Conservation (phyloP, 2,797 vertebrate genomes). For the Urophycis tenuis region DNA sequence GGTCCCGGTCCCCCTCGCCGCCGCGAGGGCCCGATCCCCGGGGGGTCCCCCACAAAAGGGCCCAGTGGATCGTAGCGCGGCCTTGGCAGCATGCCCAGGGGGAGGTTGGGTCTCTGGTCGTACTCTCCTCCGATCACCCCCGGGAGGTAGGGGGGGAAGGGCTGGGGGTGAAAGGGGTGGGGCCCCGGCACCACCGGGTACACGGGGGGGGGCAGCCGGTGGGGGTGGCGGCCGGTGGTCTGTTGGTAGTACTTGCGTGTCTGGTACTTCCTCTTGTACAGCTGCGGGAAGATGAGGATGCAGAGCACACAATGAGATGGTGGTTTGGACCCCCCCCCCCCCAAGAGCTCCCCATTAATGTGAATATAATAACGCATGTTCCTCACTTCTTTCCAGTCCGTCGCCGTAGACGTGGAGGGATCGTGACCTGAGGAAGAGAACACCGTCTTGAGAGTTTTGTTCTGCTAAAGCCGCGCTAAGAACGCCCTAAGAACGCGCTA, state of each 20-base stretch:
- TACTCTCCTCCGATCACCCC: slow-evolving; percentile 70
- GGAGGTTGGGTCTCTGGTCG: slow-evolving; percentile 52
- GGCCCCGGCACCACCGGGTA: slow-evolving; percentile 18
- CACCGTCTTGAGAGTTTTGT: background rate
- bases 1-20: slow-evolving; percentile 13
- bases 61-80: slow-evolving; percentile 64
- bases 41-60: slow-evolving; percentile 14
- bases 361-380: background rate
- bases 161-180: slow-evolving; percentile 23
- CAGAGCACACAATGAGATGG: background rate
- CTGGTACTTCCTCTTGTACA: slow-evolving; percentile 55
- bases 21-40: background rate
- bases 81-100: slow-evolving; percentile 49
- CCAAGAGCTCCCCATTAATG: background rate
- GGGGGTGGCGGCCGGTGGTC: slow-evolving; percentile 1
- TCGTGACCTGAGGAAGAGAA: slow-evolving; percentile 30
- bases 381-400: slow-evolving; percentile 69
- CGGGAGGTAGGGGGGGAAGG: slow-evolving; percentile 49
- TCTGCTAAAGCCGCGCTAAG: background rate
- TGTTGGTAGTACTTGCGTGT: slow-evolving; percentile 14
- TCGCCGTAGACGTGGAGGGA: slow-evolving; percentile 44
- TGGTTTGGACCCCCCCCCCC: too few relatives aligned
- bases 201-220: slow-evolving; percentile 17
- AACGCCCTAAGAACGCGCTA: background rate
- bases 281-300: slow-evolving; percentile 41